Percentiles rank a stretch among this genome's conserved stretches.
These are phyloP conservation scores for Mystacornis crossleyi DNA, from an alignment of 2,113 vertebrate species.

Conservation along the genomic window DNA sequence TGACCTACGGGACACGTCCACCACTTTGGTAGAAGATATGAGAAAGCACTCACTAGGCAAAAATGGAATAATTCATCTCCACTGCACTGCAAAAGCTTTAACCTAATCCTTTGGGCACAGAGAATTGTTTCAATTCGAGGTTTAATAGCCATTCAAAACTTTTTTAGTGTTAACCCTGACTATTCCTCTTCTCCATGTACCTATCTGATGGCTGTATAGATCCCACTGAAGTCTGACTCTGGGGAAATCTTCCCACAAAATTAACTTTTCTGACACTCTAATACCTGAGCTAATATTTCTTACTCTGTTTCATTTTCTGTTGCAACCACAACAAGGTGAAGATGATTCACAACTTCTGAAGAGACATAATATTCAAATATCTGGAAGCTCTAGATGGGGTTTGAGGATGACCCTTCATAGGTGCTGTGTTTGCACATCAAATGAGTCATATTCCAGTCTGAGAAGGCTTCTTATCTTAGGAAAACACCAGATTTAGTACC, in stretches of 20 bases:
- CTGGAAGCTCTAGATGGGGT: not conserved
- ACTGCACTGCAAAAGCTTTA: not conserved
- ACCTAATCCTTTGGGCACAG: not conserved
- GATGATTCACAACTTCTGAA: not conserved
- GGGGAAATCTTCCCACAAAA: not conserved
- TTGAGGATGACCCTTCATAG: not conserved
- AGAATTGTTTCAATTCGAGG: not conserved
- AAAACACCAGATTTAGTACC: not conserved
- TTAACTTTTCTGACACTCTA: not conserved
- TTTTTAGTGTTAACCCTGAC: not conserved
- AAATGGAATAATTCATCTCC: not conserved
- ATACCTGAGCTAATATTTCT: not conserved
- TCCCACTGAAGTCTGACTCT: not conserved
- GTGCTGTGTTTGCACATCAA: not conserved
- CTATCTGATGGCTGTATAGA: not conserved
- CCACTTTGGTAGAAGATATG: not conserved
- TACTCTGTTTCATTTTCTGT: not conserved
- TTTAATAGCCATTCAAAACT: not conserved
- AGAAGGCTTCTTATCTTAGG: not conserved
- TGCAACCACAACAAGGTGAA: not conserved
- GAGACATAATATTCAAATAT: not conserved
- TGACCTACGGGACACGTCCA: not conserved
- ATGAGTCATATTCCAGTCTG: not conserved
- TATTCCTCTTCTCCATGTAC: not conserved
- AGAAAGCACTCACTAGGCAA: not conserved